These are phyloP conservation scores for Morone saxatilis DNA, from an alignment of 2,113 vertebrate species.

Conservation along the genomic window DNA sequence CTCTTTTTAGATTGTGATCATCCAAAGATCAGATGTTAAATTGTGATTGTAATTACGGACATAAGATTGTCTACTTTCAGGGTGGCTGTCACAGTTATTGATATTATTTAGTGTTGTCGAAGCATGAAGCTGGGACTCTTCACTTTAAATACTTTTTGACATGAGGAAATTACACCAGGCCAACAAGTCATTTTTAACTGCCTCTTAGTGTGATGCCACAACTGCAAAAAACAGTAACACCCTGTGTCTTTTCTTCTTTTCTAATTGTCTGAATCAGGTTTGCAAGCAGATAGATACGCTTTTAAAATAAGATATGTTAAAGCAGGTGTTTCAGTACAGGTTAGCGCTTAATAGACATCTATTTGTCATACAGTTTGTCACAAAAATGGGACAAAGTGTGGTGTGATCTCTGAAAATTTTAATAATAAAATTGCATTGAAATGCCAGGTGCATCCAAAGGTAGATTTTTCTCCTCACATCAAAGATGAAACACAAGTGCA, in stretches of 20 bases:
- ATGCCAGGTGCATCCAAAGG: background rate
- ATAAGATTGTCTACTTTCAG: background rate
- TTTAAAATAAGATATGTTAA: background rate
- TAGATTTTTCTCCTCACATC: background rate
- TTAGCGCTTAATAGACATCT: background rate
- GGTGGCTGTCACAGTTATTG: background rate
- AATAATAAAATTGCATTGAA: background rate
- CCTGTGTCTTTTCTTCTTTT: too few species aligned
- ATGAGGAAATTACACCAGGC: background rate
- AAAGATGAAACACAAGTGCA: background rate
- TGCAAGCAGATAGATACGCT: background rate
- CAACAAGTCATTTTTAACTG: background rate
- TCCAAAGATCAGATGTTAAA: background rate
- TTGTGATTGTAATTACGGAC: background rate
- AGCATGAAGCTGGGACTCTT: too few species aligned
- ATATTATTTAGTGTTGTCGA: background rate
- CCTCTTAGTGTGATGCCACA: background rate
- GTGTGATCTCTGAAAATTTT: background rate
- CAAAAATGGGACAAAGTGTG: background rate
- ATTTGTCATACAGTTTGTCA: background rate
- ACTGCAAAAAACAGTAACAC: background rate
- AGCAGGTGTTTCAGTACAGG: background rate
- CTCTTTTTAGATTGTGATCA: slow-evolving; percentile 12
- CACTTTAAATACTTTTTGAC: background rate
- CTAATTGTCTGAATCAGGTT: slow-evolving; percentile 2